These are phyloP conservation scores for Thymelicus sylvestris DNA, from an alignment of 2,888 invertebrate species.

Conservation along the genomic window DNA sequence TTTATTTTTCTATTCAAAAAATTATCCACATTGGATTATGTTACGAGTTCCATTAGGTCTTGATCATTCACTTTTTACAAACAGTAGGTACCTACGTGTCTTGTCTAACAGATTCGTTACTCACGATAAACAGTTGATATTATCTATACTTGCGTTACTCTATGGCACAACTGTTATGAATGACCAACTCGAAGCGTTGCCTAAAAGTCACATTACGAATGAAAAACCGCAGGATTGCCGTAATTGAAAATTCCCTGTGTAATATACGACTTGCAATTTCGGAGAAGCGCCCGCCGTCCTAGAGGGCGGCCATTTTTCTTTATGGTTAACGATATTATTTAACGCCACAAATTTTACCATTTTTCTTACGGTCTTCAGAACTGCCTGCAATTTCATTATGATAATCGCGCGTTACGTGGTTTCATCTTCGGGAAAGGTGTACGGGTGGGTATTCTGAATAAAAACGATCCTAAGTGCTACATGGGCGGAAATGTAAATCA, in stretches of 20 bases:
- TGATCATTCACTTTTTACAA: too few species aligned
- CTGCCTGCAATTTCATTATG: conserved; percentile 80
- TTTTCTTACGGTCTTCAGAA: conserved; percentile 71
- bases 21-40: too few species aligned
- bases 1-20: too few species aligned
- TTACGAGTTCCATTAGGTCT: too few species aligned
- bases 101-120: too few species aligned
- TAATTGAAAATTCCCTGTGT: conserved; percentile 84
- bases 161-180: conserved; percentile 66
- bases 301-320: conserved; percentile 77
- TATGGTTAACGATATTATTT: conserved; percentile 82
- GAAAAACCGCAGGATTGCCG: conserved; percentile 83
- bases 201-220: conserved; percentile 83
- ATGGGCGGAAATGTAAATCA: conserved; percentile 32
- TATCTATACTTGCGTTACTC: conserved; percentile 41
- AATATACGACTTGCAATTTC: conserved; percentile 84
- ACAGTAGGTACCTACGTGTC: too few species aligned
- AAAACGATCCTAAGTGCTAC: conserved; percentile 32
- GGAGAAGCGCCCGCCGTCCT: conserved; percentile 66
- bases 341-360: conserved; percentile 80
- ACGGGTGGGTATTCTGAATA: conserved; percentile 33
- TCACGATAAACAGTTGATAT: not conserved
- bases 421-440: conserved; percentile 37
- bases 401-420: conserved; percentile 71
- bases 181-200: conserved; percentile 72